These are phyloP conservation scores for Camponotus floridanus DNA, from an alignment of 1,140 invertebrate species.

Conservation along the genomic window DNA sequence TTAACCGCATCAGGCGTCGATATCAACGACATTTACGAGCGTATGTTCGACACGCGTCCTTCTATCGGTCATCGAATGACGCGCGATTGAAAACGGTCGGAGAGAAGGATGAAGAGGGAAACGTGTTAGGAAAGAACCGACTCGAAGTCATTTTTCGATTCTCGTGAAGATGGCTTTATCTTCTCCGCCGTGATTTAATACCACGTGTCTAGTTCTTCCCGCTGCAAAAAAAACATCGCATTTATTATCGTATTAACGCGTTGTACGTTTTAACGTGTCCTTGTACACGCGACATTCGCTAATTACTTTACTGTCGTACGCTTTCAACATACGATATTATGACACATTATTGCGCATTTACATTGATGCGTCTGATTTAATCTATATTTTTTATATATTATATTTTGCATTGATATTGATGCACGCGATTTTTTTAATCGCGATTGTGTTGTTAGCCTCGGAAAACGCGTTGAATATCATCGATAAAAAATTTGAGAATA, in stretches of 20 bases:
- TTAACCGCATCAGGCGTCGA: conserved; percentile 72
- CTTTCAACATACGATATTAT: neutral
- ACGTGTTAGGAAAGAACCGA: too few relatives aligned
- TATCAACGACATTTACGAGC: conserved; percentile 72
- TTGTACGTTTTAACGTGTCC: conserved; percentile 1
- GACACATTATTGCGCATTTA: neutral
- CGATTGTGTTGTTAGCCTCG: neutral
- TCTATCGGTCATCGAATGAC: conserved; percentile 57
- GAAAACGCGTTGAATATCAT: neutral
- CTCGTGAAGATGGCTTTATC: neutral
- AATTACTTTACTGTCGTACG: conserved; percentile 32
- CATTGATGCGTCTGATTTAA: neutral
- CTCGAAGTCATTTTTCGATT: neutral
- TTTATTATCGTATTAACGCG: conserved; percentile 26
- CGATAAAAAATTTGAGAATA: neutral
- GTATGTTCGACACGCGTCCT: conserved; percentile 62
- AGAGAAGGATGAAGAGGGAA: neutral
- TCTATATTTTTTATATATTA: neutral
- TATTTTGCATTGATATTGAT: neutral
- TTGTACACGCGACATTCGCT: conserved; percentile 28
- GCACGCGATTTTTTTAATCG: neutral
- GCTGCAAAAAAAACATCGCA: neutral
- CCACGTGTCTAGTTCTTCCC: conserved; percentile 4
- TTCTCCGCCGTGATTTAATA: neutral
- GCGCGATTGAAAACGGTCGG: conserved; percentile 34